A percentile compares a stretch with the other conserved stretches of the same genome.
Evolutionary conservation across 1,140 invertebrate genomes (phyloP).

Genomic region (Dufourea novaeangliae): DNA sequence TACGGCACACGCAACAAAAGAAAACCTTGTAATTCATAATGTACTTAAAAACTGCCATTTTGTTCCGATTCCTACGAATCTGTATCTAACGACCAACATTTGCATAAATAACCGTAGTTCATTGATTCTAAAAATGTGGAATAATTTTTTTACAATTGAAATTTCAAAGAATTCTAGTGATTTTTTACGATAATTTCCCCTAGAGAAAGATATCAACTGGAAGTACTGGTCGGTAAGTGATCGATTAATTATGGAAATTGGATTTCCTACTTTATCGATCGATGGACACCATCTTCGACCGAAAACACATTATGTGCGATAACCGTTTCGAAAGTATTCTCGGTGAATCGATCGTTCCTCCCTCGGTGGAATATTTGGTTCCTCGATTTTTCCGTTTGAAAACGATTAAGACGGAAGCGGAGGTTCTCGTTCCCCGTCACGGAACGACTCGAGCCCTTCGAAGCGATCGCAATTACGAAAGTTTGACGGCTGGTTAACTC

Average conservation of each 20-base stretch:
- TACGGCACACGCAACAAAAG: too few species aligned
- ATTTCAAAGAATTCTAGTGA: too few species aligned
- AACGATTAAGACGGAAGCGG: background rate
- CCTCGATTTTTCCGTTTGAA: background rate
- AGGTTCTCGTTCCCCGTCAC: background rate
- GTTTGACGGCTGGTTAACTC: constrained; percentile 8
- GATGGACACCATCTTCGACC: background rate
- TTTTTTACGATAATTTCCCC: too few species aligned
- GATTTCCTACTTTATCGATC: background rate
- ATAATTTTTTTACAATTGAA: too few species aligned
- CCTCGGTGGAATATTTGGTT: background rate
- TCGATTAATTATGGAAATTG: background rate
- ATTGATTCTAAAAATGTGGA: too few species aligned
- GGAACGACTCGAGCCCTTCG: background rate
- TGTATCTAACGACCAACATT: too few species aligned
- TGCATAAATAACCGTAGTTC: too few species aligned
- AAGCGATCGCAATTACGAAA: constrained; percentile 8
- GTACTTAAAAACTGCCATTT: too few species aligned
- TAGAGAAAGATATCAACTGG: too few species aligned
- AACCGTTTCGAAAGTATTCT: too few species aligned
- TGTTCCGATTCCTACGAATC: too few species aligned
- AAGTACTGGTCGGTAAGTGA: background rate
- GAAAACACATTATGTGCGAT: background rate
- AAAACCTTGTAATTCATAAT: too few species aligned
- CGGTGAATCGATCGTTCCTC: background rate